Evolutionary conservation across 2,797 vertebrate species (phyloP).

Genomic region (Propithecus perrieri): DNA sequence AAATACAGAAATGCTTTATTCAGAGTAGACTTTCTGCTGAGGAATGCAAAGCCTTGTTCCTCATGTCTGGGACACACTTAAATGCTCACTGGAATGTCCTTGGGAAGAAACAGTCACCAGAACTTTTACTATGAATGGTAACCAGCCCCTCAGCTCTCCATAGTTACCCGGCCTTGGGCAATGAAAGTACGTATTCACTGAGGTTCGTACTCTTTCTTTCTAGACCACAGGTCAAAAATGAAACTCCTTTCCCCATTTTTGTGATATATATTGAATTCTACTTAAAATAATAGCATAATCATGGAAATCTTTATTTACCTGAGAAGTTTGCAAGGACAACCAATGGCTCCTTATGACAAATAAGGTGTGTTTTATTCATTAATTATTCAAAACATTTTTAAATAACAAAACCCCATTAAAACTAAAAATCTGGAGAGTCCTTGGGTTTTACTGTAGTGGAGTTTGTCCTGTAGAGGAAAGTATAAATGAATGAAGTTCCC

Average conservation of each 20-base stretch:
- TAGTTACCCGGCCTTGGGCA: neutral
- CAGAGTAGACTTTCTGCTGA: neutral
- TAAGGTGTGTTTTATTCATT: neutral
- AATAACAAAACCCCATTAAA: conserved; percentile 23
- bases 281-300: conserved; percentile 29
- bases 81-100: neutral
- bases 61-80: neutral
- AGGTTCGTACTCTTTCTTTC: neutral
- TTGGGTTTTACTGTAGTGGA: neutral
- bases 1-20: neutral
- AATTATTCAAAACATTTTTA: conserved; percentile 41
- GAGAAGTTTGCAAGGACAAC: neutral
- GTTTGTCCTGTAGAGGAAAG: neutral
- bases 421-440: neutral
- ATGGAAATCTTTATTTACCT: conserved; percentile 14
- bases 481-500: neutral
- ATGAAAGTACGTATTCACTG: neutral
- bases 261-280: neutral
- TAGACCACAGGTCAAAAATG: neutral
- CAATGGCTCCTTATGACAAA: neutral
- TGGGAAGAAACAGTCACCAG: neutral
- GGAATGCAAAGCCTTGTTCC: neutral
- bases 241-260: neutral
- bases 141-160: neutral
- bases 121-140: neutral